A percentile compares a stretch with the other conserved stretches of the same genome.
These are phyloP conservation scores for Parotia lawesii DNA, from an alignment of 2,113 vertebrate species.

Conservation along the genomic window DNA sequence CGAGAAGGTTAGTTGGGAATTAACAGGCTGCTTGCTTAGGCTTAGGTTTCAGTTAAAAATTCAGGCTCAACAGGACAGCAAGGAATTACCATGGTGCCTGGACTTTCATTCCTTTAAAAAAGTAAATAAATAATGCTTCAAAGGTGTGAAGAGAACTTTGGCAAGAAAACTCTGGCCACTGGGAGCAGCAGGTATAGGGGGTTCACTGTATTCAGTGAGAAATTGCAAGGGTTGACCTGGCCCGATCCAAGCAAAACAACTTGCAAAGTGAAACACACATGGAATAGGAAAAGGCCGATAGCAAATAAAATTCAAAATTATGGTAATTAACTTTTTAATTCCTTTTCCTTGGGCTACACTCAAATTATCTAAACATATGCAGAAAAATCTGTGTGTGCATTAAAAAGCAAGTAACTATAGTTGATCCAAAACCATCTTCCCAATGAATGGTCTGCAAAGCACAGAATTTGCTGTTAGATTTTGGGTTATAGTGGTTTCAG, in stretches of 20 bases:
- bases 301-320: neutral
- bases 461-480: neutral
- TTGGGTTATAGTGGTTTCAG: neutral
- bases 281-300: neutral
- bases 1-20: neutral
- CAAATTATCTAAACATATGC: neutral
- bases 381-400: neutral
- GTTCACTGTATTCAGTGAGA: neutral
- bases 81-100: neutral
- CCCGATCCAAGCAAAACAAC: neutral
- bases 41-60: neutral
- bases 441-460: neutral
- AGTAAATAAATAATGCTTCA: neutral
- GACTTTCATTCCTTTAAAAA: neutral
- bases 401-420: neutral
- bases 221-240: neutral
- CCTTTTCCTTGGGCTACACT: neutral
- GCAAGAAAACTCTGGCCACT: neutral
- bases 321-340: neutral
- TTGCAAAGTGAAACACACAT: neutral
- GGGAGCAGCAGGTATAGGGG: neutral
- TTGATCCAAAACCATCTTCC: neutral
- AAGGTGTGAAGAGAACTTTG: neutral
- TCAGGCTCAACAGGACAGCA: neutral
- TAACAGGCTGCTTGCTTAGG: neutral